Evolutionary conservation across 2,888 invertebrate species (phyloP).

Genomic region (Digitonthophagus gazella): DNA sequence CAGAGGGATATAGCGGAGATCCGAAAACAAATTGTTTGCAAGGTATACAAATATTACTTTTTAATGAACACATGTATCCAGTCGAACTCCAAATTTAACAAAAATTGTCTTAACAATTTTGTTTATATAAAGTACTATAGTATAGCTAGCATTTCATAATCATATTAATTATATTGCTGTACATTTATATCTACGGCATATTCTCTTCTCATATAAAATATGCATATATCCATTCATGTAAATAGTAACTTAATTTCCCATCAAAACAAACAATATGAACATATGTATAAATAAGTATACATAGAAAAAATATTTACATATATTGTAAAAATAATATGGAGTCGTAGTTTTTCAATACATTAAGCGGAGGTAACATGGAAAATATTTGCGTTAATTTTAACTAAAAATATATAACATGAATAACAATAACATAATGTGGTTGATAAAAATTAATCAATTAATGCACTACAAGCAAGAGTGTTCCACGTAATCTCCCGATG

Average conservation of each 20-base stretch:
- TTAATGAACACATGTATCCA: slow-evolving; percentile 23
- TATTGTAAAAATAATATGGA: background rate
- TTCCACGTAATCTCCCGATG: slow-evolving; percentile 23
- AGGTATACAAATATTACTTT: slow-evolving; percentile 54
- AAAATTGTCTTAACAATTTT: too few species aligned
- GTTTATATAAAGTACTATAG: too few species aligned
- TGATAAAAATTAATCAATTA: background rate
- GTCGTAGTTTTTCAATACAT: background rate
- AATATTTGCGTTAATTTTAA: too few species aligned
- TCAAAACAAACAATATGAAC: too few species aligned
- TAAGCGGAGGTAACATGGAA: background rate
- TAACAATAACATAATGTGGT: background rate
- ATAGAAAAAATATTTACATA: background rate
- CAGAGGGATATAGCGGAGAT: slow-evolving; percentile 54
- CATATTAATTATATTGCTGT: too few species aligned
- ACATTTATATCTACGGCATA: background rate
- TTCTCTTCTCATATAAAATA: background rate
- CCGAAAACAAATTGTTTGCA: slow-evolving; percentile 60
- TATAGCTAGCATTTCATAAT: too few species aligned
- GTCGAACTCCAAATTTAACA: slow-evolving; percentile 20
- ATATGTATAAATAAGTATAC: background rate
- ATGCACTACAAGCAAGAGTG: slow-evolving; percentile 3
- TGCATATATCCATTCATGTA: background rate
- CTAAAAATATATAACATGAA: too few species aligned
- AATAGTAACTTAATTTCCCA: background rate